Base-by-base conservation (phyloP, 35 echinoderm and acorn worm genomes). In the Ophiothrix spiculata region DNA sequence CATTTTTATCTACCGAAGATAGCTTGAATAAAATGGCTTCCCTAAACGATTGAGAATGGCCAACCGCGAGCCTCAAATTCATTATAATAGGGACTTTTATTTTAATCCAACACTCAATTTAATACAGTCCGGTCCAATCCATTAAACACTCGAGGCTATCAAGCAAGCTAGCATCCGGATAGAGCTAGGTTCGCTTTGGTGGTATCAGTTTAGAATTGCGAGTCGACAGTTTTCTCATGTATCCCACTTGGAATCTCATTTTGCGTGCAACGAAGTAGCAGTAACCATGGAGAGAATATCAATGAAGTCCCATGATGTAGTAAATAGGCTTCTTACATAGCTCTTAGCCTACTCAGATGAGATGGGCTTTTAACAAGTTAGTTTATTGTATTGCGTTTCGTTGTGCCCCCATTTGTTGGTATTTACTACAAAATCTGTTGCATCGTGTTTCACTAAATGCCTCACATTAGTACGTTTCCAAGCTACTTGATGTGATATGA, bases 111-210 rank as follows among this genome's bases (percentile, higher is more conserved):
- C 60, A 80, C 78, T 80, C 81, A 64, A 84, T 84, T 84, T 84
- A 84, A 84, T 84, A 84, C 39, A 84, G 81, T 84, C 81, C 54
- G 81, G 54, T 37, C 81, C 63, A 84, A 84, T 84, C 81, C 81
- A 84, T 84, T 84, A 74, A 84, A 84, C 81, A 84, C 81, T 84
- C 69, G 42, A 84, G 63, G 81, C 81, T 84, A 84, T 84, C 81
- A 84, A 54, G 81, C 45, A 64, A 34, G 32, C 60, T 35, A 60
- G 81, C 81, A 84, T 84, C 81, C 81, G 81, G 81, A 45, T 84
- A 60, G 81, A 84, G 81, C 69, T 64, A n/a, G 69, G 81, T 45
- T 84, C 69, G 49, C 49, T 56, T 84, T 60, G 54, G 46, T 84
- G 81, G 81, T 84, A 84, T 84, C 81, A 56, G 81, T 84, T 84